A percentile compares a stretch with the other conserved stretches of the same genome.
Conservation (phyloP, 1,140 invertebrate species). For the Platorchestia sp. region DNA sequence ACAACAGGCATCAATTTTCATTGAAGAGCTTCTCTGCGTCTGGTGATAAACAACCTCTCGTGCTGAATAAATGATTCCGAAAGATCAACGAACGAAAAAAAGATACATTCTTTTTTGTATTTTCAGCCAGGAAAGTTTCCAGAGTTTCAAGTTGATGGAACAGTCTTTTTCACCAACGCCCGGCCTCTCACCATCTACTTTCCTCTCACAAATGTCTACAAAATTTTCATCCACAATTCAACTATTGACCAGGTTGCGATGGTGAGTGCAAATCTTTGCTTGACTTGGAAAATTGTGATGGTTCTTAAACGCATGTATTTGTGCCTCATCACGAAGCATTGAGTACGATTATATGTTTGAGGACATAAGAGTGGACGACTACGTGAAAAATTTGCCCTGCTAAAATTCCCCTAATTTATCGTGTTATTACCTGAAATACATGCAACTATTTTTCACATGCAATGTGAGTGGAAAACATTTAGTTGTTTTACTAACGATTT, state of each 20-base stretch:
- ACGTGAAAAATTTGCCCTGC: neutral
- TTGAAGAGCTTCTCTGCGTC: too few species aligned
- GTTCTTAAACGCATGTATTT: neutral
- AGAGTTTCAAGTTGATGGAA: neutral
- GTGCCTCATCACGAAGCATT: neutral
- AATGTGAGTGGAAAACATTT: neutral
- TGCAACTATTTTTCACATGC: neutral
- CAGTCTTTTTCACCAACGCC: neutral
- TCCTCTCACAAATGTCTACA: neutral
- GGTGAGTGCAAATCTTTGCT: neutral
- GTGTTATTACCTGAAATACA: neutral
- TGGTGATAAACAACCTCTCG: too few species aligned
- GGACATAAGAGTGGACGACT: neutral
- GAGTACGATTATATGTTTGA: neutral
- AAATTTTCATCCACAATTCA: slow-evolving; percentile 9
- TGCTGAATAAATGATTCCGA: too few species aligned
- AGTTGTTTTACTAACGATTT: neutral
- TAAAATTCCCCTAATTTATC: neutral
- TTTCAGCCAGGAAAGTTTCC: neutral
- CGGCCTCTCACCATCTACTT: neutral
- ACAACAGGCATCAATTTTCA: too few species aligned
- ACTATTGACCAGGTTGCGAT: neutral
- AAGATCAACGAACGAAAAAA: too few species aligned
- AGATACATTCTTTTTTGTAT: too few species aligned
- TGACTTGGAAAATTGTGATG: neutral